Base-by-base conservation (phyloP, 2,888 invertebrate genomes). In the Torymus texanus region DNA sequence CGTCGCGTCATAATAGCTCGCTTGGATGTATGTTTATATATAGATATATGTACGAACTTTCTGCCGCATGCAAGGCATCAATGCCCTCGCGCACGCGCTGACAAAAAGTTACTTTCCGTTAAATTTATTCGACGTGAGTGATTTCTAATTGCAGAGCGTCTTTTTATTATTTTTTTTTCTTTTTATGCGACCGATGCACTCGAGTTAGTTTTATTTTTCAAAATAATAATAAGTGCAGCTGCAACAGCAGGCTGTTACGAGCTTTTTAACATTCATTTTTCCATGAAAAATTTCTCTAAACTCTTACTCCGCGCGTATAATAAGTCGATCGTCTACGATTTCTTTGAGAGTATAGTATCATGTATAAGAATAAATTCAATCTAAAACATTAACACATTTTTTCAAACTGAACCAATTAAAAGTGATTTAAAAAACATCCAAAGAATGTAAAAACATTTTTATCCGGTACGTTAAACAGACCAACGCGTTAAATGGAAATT, bases 51-150 rank as follows among this genome's bases (percentile, higher is more conserved):
- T 41, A 13, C 8, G 8, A 29, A 50, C 18, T 66, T 51, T 18
- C 66, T 16, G 51, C 51, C 29, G 3, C 12, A 50, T 13, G 18
- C 21, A 10, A 2, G 2, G 16, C 11, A 11, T 59, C 16, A 41
- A 41, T 41, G 41, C 41, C 8, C 29, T 1, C 29, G 3, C 11
- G 21, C 2, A 14, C 18, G n/a, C 62, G n/a, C 62, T 63, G 62
- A 63, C 41, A 41, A 14, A 63, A 41, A 14, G 50, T 70, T 11
- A 29, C 56, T 58, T 58, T 10, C 58, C 18, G 59, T 50, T 59
- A 24, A 70, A 59, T 68, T 68, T 68, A 68, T 68, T 56, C 59
- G 41, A 59, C 14, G n/a, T n/a, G 18, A 56, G 24, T 41, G 41
- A 41, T 68, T 56, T 68, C 21, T 68, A 53, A 68, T 56, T 14